A percentile compares a stretch with the other conserved stretches of the same genome.
These are phyloP conservation scores for Mormyrops attenuatus DNA, from an alignment of 2,797 vertebrate genomes.

Conservation along the genomic window DNA sequence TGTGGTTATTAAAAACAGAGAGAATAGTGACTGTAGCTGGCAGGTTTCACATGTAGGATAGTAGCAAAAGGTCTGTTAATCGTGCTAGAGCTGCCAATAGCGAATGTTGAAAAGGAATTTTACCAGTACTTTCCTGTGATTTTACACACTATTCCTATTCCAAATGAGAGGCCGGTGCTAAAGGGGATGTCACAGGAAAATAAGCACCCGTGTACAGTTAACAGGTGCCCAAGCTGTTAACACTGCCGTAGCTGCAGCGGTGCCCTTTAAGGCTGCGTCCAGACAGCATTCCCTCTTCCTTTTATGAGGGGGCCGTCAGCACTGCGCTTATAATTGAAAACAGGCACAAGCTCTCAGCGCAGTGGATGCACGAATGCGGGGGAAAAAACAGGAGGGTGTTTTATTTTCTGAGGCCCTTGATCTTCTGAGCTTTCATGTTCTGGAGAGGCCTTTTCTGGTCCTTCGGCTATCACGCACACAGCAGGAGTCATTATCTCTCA, in stretches of 20 bases:
- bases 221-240: background rate
- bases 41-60: background rate
- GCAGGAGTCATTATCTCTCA: slow-evolving; percentile 24
- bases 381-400: background rate
- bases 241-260: background rate
- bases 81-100: background rate
- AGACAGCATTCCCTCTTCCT: background rate
- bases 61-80: background rate
- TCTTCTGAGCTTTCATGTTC: slow-evolving; percentile 22
- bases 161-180: background rate
- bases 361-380: background rate
- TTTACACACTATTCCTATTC: background rate
- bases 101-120: background rate
- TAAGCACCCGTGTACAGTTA: background rate
- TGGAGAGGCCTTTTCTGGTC: background rate
- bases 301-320: background rate
- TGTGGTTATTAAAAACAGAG: background rate
- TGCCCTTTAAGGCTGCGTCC: background rate
- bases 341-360: background rate
- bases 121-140: background rate
- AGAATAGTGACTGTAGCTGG: background rate
- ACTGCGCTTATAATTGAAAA: background rate
- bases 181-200: background rate
- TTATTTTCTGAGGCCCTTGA: slow-evolving; percentile 21
- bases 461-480: slow-evolving; percentile 8